Evolutionary conservation across 2,797 vertebrate species (phyloP), one percentile per base, ranked within the genome.

Genomic region (Borostomias antarcticus): DNA sequence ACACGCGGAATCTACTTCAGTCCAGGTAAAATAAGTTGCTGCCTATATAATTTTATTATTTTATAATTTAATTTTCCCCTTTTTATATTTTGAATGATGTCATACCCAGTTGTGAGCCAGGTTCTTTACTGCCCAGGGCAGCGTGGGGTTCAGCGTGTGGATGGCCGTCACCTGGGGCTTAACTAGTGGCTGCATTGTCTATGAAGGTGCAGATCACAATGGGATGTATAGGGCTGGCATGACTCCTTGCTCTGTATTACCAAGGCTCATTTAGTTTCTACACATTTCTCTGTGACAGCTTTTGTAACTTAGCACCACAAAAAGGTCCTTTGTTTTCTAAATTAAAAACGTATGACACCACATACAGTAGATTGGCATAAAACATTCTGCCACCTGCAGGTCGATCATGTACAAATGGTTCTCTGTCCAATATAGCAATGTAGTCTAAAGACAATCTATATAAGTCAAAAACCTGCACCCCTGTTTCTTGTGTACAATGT

Each of bases 381-480:
- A 43, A 50, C 61, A 13, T 61, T 74, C 82, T 80, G 69, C 75
- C 47, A 43, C 17, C 71, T 77, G 73, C 77, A 78, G 80, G 73
- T 82, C 64, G 66, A 81, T 84, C 60, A 75, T 87, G 89, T 92
- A 88, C 64, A 88, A 89, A 85, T 91, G 85, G 87, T 93, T 82
- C 54, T 86, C 68, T 85, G 80, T 87, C 83, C 82, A 73, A 82
- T 83, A 75, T 77, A 78, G 77, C 85, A 66, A 81, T 79, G 75
- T 85, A 86, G 86, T 88, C 83, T 86, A 76, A 88, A 80, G 94
- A 96, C 95, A 96, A 96, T 96, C 94, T 90, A 91, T 88, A 85
- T 83, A 84, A 89, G 90, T 78, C 82, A 88, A 82, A 81, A 82
- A 87, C 70, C 85, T 91, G 91, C 89, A 88, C 85, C 89, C 83